Conservation (phyloP, 1,140 invertebrate species). For the Trichomalopsis sarcophagae region DNA sequence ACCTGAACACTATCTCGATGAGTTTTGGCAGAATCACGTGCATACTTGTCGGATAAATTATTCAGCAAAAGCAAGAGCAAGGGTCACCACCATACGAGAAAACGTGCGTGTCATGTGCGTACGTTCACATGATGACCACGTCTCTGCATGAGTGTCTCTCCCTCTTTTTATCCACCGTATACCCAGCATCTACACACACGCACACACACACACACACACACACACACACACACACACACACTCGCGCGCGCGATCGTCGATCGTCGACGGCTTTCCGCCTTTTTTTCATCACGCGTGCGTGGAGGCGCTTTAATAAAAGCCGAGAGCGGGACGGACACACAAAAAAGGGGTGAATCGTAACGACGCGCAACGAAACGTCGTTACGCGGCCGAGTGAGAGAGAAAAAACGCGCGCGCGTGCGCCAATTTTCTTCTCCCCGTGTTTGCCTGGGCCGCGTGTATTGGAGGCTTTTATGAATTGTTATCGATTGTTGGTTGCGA, state of each 20-base stretch:
- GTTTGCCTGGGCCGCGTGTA: not conserved
- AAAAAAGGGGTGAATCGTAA: not conserved
- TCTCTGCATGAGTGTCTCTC: slow-evolving; percentile 58
- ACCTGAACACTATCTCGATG: no score
- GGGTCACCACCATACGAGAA: not conserved
- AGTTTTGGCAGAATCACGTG: no score
- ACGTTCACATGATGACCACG: slow-evolving; percentile 55
- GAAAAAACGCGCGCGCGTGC: not conserved
- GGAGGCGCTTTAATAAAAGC: not conserved
- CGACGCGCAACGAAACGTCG: not conserved
- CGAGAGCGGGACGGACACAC: not conserved
- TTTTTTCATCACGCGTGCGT: not conserved
- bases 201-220: no score
- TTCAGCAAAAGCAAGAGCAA: not conserved
- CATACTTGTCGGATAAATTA: no score
- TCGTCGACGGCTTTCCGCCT: not conserved
- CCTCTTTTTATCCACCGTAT: not conserved
- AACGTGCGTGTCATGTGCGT: slow-evolving; percentile 47
- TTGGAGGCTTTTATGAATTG: no score
- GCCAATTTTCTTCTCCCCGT: not conserved
- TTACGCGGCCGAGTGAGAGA: not conserved
- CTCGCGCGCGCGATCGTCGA: not conserved
- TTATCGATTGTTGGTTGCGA: no score
- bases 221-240: not conserved
- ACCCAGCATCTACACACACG: not conserved